phyloP scores from a whole-genome alignment of 2,888 invertebrate species.

The Trisateles emortualis region DNA sequence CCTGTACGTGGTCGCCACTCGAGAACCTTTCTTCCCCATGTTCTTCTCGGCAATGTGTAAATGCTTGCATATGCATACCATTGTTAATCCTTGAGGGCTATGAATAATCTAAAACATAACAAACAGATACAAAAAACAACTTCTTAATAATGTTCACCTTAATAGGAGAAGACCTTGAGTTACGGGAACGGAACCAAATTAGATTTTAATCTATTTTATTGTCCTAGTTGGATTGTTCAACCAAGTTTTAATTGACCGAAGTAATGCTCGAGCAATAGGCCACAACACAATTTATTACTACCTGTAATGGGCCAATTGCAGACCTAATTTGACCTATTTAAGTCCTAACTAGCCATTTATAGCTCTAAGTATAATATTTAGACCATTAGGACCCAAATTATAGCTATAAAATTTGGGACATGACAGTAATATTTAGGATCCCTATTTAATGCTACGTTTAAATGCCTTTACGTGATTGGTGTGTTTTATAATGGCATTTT shows the following conservation, averaged over 20 bases:
- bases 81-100: too few relatives aligned
- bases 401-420: background rate
- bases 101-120: too few relatives aligned
- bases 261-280: conserved; percentile 37
- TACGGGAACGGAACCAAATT: conserved; percentile 39
- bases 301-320: conserved; percentile 4
- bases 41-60: too few relatives aligned
- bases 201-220: conserved; percentile 56
- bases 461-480: background rate
- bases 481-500: background rate
- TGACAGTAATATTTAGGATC: background rate
- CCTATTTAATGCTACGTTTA: background rate
- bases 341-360: background rate
- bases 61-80: too few relatives aligned
- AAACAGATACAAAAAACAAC: conserved; percentile 12
- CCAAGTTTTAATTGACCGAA: conserved; percentile 55
- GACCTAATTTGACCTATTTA: conserved; percentile 8
- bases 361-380: conserved; percentile 3
- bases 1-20: too few relatives aligned
- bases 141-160: conserved; percentile 2
- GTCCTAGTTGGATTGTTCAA: conserved; percentile 34
- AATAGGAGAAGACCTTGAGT: background rate
- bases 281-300: conserved; percentile 36
- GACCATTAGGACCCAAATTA: conserved; percentile 1
- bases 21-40: too few relatives aligned